Base-by-base conservation (phyloP, 2,888 invertebrate genomes). In the Plusia festucae region DNA sequence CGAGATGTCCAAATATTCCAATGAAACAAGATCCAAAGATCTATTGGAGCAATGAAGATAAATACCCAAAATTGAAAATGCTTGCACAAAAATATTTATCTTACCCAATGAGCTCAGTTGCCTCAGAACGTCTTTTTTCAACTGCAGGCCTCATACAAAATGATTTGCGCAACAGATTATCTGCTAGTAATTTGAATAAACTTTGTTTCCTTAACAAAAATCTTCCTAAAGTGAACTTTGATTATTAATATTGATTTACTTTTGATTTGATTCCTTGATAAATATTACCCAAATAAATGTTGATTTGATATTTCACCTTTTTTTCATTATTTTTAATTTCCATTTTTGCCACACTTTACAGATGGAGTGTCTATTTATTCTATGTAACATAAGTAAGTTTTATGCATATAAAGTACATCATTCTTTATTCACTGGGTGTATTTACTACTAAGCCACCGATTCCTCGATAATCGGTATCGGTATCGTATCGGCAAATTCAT, bases 101-200 rank as follows among this genome's bases (percentile, higher is more conserved):
- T 34, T 34, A 66, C 64, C 52, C 2, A 68, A 54, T 69, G 67
- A 67, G 75, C 65, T 69, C 75, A 72, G 69, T 75, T 56, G 71
- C 71, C 34, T 72, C 71, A 69, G 69, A 52, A 68, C 69, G 72
- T 64, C 71, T 75, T 30, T 75, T 75, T 56, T 72, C 72, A 65
- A 72, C 74, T 66, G 69, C 52, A 52, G 52, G 52, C 13, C 34
- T 52, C 30, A 49, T 44, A 46, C 16, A 49, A 58, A 58, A 20
- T 46, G 49, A 49, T 30, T 58, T 58, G 22, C 40, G 27, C 16
- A 58, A 44, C 58, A 22, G 49, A 58, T 15, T 27, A 49, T 24
- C 27, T 16, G 34, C 34, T 34, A 34, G 11, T 34, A 34, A 34
- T 40, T 40, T 40, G 15, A 40, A 40, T 13, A 40, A 40, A 40